A percentile compares a stretch with the other conserved stretches of the same genome.
phyloP scores from a whole-genome alignment of 2,888 invertebrate species.

The Eristalis arbustorum region DNA sequence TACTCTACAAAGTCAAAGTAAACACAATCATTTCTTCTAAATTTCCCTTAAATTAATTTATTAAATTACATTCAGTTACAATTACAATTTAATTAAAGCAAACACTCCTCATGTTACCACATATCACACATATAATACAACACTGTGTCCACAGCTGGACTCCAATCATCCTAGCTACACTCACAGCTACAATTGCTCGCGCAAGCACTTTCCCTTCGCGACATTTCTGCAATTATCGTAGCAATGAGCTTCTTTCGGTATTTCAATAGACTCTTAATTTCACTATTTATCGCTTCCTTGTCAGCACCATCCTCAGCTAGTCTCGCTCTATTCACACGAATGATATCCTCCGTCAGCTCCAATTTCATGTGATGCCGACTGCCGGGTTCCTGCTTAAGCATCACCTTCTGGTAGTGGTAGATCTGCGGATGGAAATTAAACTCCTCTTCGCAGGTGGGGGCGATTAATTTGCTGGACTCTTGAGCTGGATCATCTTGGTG shows the following conservation, averaged over 20 bases:
- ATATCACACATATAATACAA: too few species aligned
- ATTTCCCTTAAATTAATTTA: too few species aligned
- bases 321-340: slow-evolving; percentile 52
- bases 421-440: slow-evolving; percentile 71
- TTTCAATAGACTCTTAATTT: slow-evolving; percentile 71
- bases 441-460: not conserved
- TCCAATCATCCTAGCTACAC: too few species aligned
- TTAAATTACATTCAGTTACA: too few species aligned
- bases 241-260: slow-evolving; percentile 72
- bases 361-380: slow-evolving; percentile 74
- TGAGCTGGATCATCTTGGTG: not conserved
- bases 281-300: slow-evolving; percentile 55
- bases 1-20: too few species aligned
- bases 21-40: too few species aligned
- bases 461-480: not conserved
- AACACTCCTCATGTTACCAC: too few species aligned
- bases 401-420: slow-evolving; percentile 74
- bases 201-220: not conserved
- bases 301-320: not conserved
- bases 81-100: too few species aligned
- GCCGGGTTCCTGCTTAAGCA: slow-evolving; percentile 71
- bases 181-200: too few species aligned
- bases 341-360: slow-evolving; percentile 74
- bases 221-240: slow-evolving; percentile 35
- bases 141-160: too few species aligned